These are phyloP conservation scores for Syritta pipiens DNA, from an alignment of 2,888 invertebrate genomes.

Conservation along the genomic window DNA sequence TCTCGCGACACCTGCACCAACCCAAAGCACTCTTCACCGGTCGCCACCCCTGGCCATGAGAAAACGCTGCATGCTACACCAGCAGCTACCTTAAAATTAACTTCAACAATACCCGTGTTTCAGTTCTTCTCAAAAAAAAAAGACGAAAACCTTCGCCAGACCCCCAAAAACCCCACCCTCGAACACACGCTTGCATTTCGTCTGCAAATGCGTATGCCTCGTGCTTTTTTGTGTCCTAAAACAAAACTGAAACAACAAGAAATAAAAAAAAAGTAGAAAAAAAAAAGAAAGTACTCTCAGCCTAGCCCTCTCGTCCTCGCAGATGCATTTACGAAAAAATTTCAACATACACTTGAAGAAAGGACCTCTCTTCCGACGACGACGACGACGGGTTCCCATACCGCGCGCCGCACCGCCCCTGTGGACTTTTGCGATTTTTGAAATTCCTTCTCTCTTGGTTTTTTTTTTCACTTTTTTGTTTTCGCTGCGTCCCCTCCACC, in stretches of 20 bases:
- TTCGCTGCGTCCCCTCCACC: no score
- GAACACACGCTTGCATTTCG: neutral
- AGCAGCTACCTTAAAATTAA: no score
- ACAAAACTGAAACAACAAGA: neutral
- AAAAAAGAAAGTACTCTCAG: neutral
- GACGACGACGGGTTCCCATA: neutral
- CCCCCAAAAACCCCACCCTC: neutral
- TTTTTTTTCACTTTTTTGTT: neutral
- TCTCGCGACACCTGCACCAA: no score
- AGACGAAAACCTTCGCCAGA: no score
- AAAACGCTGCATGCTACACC: no score
- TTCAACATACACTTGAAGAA: constrained; percentile 55
- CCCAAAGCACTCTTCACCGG: no score
- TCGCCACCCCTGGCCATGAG: no score
- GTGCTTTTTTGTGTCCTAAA: neutral
- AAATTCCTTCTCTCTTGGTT: constrained; percentile 3
- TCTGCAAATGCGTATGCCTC: neutral
- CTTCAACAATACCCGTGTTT: no score
- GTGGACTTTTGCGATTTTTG: constrained; percentile 10
- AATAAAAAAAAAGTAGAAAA: neutral
- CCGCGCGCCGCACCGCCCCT: neutral
- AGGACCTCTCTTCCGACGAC: constrained; percentile 28
- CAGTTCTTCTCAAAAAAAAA: no score
- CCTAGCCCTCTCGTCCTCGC: neutral
- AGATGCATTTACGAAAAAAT: constrained; percentile 50